phyloP scores from a whole-genome alignment of 2,888 invertebrate species.

The Andricus quercusramuli region DNA sequence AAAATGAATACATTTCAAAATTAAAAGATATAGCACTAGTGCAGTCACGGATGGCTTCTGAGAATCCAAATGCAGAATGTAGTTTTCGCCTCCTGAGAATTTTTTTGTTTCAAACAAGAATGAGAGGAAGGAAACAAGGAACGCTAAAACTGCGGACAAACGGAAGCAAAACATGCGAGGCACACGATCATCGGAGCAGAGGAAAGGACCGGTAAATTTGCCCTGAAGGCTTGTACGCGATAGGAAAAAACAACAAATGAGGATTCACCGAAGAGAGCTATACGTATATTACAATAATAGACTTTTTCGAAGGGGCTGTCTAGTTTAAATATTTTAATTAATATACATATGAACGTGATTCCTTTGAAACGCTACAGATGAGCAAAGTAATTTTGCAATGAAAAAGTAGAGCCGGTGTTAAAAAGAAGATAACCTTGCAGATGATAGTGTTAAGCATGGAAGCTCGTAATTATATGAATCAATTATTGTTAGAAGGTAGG shows the following conservation, averaged over 20 bases:
- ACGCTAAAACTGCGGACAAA: conserved; percentile 9
- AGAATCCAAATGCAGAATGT: conserved; percentile 21
- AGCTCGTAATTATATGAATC: background rate
- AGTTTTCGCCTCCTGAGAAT: background rate
- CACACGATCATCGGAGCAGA: conserved; percentile 24
- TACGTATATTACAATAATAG: background rate
- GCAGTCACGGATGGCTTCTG: background rate
- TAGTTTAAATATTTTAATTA: background rate
- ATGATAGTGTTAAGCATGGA: background rate
- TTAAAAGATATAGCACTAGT: background rate
- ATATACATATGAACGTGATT: no score
- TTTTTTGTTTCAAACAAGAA: conserved; percentile 19
- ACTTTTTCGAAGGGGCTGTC: background rate
- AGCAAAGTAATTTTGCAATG: background rate
- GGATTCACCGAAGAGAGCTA: background rate
- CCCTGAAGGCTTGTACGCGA: conserved; percentile 8
- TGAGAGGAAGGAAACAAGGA: conserved; percentile 14
- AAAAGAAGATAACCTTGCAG: background rate
- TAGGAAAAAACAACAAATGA: background rate
- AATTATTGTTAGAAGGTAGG: background rate
- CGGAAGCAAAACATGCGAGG: conserved; percentile 39
- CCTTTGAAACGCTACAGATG: background rate
- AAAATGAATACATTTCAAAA: background rate
- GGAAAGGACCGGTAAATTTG: conserved; percentile 37
- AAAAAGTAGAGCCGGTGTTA: background rate